phyloP scores from a whole-genome alignment of 1,140 invertebrate species.

The Zaprionus ornatus region DNA sequence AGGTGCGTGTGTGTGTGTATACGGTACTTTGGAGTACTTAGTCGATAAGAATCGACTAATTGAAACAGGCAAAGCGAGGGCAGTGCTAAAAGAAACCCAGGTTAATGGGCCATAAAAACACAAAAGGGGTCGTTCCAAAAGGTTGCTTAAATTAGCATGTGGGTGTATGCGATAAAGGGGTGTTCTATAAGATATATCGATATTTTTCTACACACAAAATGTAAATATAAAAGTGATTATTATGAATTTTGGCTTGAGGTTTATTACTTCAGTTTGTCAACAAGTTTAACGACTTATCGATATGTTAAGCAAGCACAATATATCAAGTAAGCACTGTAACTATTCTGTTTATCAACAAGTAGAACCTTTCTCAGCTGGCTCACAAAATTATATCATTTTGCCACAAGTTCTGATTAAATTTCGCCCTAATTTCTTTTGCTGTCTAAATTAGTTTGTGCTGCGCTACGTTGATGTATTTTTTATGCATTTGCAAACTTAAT shows the following conservation, averaged over 20 bases:
- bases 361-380: not conserved
- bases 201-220: not conserved
- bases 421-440: not conserved
- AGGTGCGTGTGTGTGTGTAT: not conserved
- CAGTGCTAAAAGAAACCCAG: slow-evolving; percentile 30
- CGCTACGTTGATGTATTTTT: not conserved
- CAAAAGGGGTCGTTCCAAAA: not conserved
- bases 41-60: slow-evolving; percentile 70
- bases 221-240: not conserved
- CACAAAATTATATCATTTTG: not conserved
- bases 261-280: too few species aligned
- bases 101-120: slow-evolving; percentile 14
- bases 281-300: too few species aligned
- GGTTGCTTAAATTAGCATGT: not conserved
- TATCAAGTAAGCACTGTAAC: not conserved
- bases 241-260: not conserved
- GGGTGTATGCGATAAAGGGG: not conserved
- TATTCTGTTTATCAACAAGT: not conserved
- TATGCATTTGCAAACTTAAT: slow-evolving; percentile 28
- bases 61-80: slow-evolving; percentile 46
- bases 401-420: slow-evolving; percentile 19
- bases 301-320: too few species aligned
- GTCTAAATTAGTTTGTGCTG: slow-evolving; percentile 16
- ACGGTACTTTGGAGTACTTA: slow-evolving; percentile 43
- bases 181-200: not conserved